Evolutionary conservation across 2,113 vertebrate genomes (phyloP).

Genomic region (Patagioenas fasciata): DNA sequence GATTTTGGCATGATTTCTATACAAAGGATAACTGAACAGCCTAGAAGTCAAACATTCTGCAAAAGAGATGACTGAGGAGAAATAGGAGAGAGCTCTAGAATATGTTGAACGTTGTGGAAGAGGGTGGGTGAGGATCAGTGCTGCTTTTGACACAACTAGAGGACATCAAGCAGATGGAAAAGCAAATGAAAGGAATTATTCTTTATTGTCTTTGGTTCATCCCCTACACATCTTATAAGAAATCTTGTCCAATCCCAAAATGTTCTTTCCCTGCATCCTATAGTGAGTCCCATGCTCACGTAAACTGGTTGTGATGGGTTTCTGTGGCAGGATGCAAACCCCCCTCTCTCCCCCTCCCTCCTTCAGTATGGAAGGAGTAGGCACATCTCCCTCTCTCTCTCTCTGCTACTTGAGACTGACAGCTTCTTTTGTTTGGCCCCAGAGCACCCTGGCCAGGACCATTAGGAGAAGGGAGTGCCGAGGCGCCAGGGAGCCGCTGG

Average conservation of each 20-base stretch:
- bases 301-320: neutral
- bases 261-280: neutral
- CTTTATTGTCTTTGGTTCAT: neutral
- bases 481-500: no score
- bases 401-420: no score
- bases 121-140: neutral
- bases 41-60: neutral
- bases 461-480: no score
- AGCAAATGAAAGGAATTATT: neutral
- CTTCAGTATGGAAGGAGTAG: no score
- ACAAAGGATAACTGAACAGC: neutral
- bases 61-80: neutral
- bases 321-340: no score
- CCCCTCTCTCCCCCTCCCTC: no score
- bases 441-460: no score
- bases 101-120: neutral
- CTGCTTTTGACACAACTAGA: neutral
- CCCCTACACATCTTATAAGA: neutral
- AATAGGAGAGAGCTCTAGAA: neutral
- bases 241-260: neutral
- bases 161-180: neutral
- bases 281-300: neutral
- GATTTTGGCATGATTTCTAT: neutral
- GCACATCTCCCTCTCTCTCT: no score
- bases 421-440: no score